Percentiles rank a stretch among this genome's conserved stretches.
Conservation (phyloP, 1,140 invertebrate species). For the Drosophila murphyi region DNA sequence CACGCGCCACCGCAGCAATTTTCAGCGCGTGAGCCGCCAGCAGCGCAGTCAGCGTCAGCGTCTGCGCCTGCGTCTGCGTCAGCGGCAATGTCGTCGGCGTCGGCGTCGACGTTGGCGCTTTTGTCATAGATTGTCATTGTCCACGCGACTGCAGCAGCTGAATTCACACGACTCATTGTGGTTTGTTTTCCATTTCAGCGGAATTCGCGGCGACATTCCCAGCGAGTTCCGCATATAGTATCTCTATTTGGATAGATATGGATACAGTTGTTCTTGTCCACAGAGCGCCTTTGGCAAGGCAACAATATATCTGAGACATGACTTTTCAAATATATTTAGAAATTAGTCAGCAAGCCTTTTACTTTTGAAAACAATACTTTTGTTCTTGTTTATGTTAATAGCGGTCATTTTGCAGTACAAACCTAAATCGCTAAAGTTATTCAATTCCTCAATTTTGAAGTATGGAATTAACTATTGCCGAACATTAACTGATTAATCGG, state of each 20-base stretch:
- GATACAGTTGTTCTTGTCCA: constrained; percentile 23
- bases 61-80: constrained; percentile 7
- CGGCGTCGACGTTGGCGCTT: constrained; percentile 31
- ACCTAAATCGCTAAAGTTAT: too few relatives aligned
- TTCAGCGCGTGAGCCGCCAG: constrained; percentile 55
- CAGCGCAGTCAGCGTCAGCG: constrained; percentile 30
- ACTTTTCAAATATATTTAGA: constrained; percentile 2
- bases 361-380: neutral
- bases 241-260: constrained; percentile 17
- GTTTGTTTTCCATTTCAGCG: constrained; percentile 46
- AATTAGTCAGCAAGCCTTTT: constrained; percentile 6
- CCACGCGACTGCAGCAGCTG: constrained; percentile 77
- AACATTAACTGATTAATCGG: too few relatives aligned
- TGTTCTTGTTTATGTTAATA: neutral
- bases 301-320: constrained; percentile 2
- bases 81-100: constrained; percentile 16
- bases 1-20: constrained; percentile 65
- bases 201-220: constrained; percentile 78
- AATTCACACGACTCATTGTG: constrained; percentile 76
- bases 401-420: too few relatives aligned
- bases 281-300: neutral
- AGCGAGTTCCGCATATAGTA: constrained; percentile 47
- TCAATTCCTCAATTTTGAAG: too few relatives aligned
- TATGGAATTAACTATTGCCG: too few relatives aligned
- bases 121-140: constrained; percentile 69